Base-by-base conservation (phyloP, 2,888 invertebrate genomes). In the Sisyra nigra region DNA sequence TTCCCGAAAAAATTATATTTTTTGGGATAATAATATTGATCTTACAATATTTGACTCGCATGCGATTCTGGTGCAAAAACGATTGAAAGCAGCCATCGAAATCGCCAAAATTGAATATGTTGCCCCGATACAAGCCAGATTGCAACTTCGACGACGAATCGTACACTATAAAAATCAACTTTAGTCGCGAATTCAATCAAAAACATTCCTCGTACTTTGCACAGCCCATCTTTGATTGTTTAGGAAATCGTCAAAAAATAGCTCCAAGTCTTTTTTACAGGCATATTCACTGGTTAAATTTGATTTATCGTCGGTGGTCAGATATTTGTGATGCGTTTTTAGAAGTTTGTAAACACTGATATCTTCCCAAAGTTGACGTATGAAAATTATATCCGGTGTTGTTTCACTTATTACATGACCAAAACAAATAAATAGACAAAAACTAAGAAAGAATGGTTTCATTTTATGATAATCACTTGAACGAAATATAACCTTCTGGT, bases 11-110 rank as follows among this genome's bases (percentile, higher is more conserved):
- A 30, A 29, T 9, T 3, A 40, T 31, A 2, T 37, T 8, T 14
- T 19, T 10, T 31, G 40, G 40, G 2, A 40, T 11, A 14, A n/a
- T 14, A 6, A 40, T 15, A 15, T 30, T 15, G 15, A 40, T 29
- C 14, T 30, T 29, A 14, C 40, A 40, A 13, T 30, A 40, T 40
- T 40, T 40, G 5, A 10, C 11, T 15, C 10, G 30, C 14, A 40
- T 40, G 3, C 30, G 8, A 13, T 30, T 15, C 8, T 34, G 11
- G 8, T 34, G 2, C 2, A 11, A 3, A 8, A 34, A 7, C 8
- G 34, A 13, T 14, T 14, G 8, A 13, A 34, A 14, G 11, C 34
- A 34, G 8, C 15, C 34, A 34, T 34, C 34, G 11, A 34, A 34
- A 8, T 34, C 14, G n/a, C 34, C 34, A 14, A 34, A n/a, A 34